Evolutionary conservation across 2,888 invertebrate genomes (phyloP).

Genomic region (Pyrocoelia pectoralis): DNA sequence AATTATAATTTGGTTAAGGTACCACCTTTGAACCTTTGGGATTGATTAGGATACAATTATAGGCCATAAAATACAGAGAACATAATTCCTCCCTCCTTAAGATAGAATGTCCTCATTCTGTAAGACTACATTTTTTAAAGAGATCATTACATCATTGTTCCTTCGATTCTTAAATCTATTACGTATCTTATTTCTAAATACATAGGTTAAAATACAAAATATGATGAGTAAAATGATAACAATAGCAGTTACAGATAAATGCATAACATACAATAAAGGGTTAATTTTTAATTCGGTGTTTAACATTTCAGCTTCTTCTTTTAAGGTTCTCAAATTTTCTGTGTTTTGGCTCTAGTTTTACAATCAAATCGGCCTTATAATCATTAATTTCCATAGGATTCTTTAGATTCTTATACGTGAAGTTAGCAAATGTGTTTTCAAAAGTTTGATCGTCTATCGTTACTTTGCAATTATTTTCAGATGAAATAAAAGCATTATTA

Average conservation of each 20-base stretch:
- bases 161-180: background rate
- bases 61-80: too few relatives aligned
- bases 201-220: background rate
- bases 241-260: slow-evolving; percentile 7
- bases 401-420: slow-evolving; percentile 15
- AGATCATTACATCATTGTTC: background rate
- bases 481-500: slow-evolving; percentile 17
- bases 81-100: slow-evolving; percentile 10
- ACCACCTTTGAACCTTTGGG: too few relatives aligned
- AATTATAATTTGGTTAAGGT: too few relatives aligned
- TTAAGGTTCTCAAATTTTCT: slow-evolving; percentile 5
- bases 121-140: background rate
- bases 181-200: slow-evolving; percentile 4
- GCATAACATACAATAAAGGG: slow-evolving; percentile 31
- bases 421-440: slow-evolving; percentile 15
- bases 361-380: slow-evolving; percentile 2
- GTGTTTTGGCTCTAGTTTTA: slow-evolving; percentile 18
- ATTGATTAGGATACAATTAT: too few relatives aligned
- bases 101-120: slow-evolving; percentile 13
- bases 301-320: slow-evolving; percentile 18
- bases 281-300: background rate
- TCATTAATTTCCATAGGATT: slow-evolving; percentile 4
- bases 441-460: slow-evolving; percentile 23
- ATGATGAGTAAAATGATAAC: background rate
- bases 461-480: slow-evolving; percentile 20